Evolutionary conservation across 2,113 vertebrate species (phyloP).

Genomic region (Anolis carolinensis): DNA sequence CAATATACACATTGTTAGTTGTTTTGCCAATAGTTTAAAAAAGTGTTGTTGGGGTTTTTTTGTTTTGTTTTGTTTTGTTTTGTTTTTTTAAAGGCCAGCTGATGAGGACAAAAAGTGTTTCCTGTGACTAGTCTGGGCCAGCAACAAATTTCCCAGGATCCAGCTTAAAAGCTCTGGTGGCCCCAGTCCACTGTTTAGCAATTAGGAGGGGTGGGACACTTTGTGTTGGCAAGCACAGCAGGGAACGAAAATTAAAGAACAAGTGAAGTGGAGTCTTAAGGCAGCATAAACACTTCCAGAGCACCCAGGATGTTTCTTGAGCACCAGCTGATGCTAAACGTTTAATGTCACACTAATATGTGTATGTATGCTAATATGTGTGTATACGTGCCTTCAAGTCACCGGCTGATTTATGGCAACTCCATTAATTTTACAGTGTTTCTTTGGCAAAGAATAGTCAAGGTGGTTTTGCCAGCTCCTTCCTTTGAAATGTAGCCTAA

Average conservation of each 20-base stretch:
- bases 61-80: neutral
- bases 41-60: neutral
- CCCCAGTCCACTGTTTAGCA: neutral
- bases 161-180: conserved; percentile 7
- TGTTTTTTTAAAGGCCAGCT: neutral
- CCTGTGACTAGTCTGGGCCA: neutral
- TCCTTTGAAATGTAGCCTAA: no score
- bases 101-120: neutral
- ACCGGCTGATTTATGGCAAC: no score
- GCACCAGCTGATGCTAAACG: neutral
- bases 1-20: conserved; percentile 2
- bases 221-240: neutral
- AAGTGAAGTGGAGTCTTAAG: neutral
- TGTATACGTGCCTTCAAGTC: no score
- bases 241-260: neutral
- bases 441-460: no score
- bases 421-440: no score
- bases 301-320: neutral
- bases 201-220: neutral
- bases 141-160: neutral
- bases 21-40: neutral
- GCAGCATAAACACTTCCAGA: neutral
- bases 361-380: neutral
- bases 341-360: neutral
- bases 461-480: no score